Evolutionary conservation across 2,888 invertebrate genomes (phyloP), one percentile per base, ranked within the genome.

Genomic region (Heliconius sara): DNA sequence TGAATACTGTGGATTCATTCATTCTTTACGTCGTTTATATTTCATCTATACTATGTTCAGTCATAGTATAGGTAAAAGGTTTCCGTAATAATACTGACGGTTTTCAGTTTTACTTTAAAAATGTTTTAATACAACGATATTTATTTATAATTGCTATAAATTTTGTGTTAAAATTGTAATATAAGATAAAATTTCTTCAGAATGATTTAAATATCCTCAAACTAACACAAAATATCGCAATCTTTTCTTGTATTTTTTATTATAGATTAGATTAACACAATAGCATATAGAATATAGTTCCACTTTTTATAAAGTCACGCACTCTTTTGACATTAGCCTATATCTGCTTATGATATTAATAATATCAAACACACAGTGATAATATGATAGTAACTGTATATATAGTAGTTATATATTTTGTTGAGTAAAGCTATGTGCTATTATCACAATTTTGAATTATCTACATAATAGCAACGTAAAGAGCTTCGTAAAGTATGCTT

Each of bases 401-500:
- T 68, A n/a, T 68, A 34, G 7, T 30, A 52, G 6, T 22, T 71
- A 3, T 65, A 16, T 19, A 16, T 70, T 39, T 60, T 52, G 9
- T 71, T 52, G 27, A 12, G 12, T n/a, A 9, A n/a, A 74, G n/a
- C 13, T n/a, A 19, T 27, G 71, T 39, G 10, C 25, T 39, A 25
- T 39, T 43, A 65, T n/a, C 19, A 74, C 22, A 43, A 74, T 25
- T 65, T 75, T 43, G 27, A 75, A 65, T 75, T 63, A 75, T 65
- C 27, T 22, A 19, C 71, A 66, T 27, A 66, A 27, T 65, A 66
- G 65, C 75, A 4, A 43, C 43, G 65, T 66, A 22, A 71, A 39
- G 52, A 75, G 30, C 52, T 76, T 60, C 67, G 76, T 39, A 60
- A 25, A 75, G 65, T 75, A 79, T 81, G 79, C 79, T 81, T 80